Base-by-base conservation (phyloP, 2,888 invertebrate genomes). In the Lepidocyrtinus sp. region DNA sequence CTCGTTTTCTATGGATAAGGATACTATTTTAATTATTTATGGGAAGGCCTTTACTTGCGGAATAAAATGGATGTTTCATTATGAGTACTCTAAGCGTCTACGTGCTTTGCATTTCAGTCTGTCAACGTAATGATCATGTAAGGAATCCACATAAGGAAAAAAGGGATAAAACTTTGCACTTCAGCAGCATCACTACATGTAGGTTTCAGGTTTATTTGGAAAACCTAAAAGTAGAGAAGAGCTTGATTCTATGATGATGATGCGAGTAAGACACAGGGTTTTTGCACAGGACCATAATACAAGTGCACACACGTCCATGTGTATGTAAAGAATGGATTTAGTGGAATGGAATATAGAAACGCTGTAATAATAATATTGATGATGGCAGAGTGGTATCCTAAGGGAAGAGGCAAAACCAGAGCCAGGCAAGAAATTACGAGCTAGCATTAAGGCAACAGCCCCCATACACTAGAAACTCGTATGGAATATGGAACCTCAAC, bases 21-120 rank as follows among this genome's bases (percentile, higher is more conserved):
- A 71, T 71, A 45, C 45, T 67, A 36, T 65, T 17, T 55, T 72
- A n/a, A n/a, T n/a, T 65, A 78, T 78, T 71, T 71, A 77, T 55
- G 71, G 76, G 65, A 77, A 71, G 76, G 67, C 76, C 71, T 71
- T 36, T 59, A 77, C 55, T 68, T 19, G 67, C 25, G 59, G 69
- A n/a, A 68, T 59, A 68, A n/a, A 50, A 63, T 75, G 77, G 72
- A 78, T 36, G 36, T 36, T 36, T 36, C 36, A 36, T 36, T 36
- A 36, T 71, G 76, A 64, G 64, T 70, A 75, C 76, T 76, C 71
- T n/a, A n/a, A n/a, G n/a, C 36, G 36, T 36, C 36, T 36, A 36
- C 12, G 36, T 36, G 36, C 36, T 7, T 36, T 36, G 12, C 36
- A 36, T 12, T 7, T 36, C 12, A n/a, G 36, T 12, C 36, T 36